Evolutionary conservation across 2,797 vertebrate genomes (phyloP).

Genomic region (Amphiprion clarkii): DNA sequence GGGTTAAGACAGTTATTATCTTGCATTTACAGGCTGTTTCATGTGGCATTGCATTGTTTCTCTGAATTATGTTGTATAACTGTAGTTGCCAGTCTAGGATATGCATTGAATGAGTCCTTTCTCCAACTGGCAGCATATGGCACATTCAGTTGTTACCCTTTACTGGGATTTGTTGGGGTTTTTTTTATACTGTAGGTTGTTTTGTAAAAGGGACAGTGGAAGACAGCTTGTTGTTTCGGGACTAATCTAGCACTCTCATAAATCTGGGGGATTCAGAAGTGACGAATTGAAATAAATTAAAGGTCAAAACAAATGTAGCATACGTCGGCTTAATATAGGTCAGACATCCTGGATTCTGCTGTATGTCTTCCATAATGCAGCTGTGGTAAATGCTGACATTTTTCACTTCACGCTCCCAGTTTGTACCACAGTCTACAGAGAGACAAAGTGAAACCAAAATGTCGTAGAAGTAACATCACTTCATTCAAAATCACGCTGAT

Average conservation of each 20-base stretch:
- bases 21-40: constrained; percentile 17
- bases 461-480: not conserved
- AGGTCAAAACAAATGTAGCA: constrained; percentile 5
- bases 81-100: constrained; percentile 1
- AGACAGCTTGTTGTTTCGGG: constrained; percentile 12
- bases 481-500: not conserved
- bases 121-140: constrained; percentile 12
- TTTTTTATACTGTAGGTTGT: not conserved
- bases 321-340: constrained; percentile 7
- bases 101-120: constrained; percentile 11
- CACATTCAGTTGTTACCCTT: not conserved
- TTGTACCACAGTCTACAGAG: not conserved
- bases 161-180: not conserved
- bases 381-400: not conserved
- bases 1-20: constrained; percentile 33
- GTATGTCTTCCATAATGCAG: constrained; percentile 12
- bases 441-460: not conserved
- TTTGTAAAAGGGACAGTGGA: not conserved
- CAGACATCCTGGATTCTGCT: not conserved
- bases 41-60: constrained; percentile 24
- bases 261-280: not conserved
- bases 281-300: constrained; percentile 1
- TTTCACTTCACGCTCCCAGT: not conserved
- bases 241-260: not conserved
- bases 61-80: constrained; percentile 8